Evolutionary conservation across 2,113 vertebrate genomes (phyloP), one percentile per base, ranked within the genome.

Genomic region (Gnathonemus echidnorhynchus): DNA sequence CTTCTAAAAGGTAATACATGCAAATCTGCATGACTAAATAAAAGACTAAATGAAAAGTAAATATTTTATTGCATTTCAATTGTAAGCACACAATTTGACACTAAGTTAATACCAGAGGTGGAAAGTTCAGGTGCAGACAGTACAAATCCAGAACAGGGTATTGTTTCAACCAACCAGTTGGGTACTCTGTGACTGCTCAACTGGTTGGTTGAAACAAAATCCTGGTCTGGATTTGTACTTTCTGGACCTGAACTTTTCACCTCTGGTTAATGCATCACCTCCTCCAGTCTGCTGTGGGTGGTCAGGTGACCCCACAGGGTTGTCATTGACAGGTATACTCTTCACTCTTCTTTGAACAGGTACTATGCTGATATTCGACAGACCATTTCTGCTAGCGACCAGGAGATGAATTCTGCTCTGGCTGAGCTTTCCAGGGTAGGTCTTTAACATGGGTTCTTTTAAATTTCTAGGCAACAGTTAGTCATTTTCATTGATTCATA

Each of bases 401-500:
- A 99, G 94, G 98, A 99, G 93, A 99, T 99, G 98, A 99, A 99
- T 95, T 99, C 98, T 0, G 96, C 97, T 91, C 94, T 99, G 87
- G 98, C 98, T 0, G 98, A 99, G 93, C 96, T 99, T 88, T 99
- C 98, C 50, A 96, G 97, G 92, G 98, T 99, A 96, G 52, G 95
- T 93, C 90, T 77, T 80, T 46, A 48, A 83, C 11, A 83, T 83
- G 35, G 19, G 5, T 52, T 31, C n/a, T 49, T 86, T 86, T 86
- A 27, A 2, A 50, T 13, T 35, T 87, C 24, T 17, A 52, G 1
- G 5, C 50, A 87, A 13, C 9, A 87, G 8, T 45, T 86, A 50
- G 85, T 10, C 1, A 86, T 66, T 66, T 39, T 19, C 35, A 39
- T 42, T 42, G 74, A 80, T 39, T 80, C 13, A 80, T 80, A 15